These are phyloP conservation scores for Teleogryllus occipitalis DNA, from an alignment of 1,140 invertebrate genomes.

Conservation along the genomic window DNA sequence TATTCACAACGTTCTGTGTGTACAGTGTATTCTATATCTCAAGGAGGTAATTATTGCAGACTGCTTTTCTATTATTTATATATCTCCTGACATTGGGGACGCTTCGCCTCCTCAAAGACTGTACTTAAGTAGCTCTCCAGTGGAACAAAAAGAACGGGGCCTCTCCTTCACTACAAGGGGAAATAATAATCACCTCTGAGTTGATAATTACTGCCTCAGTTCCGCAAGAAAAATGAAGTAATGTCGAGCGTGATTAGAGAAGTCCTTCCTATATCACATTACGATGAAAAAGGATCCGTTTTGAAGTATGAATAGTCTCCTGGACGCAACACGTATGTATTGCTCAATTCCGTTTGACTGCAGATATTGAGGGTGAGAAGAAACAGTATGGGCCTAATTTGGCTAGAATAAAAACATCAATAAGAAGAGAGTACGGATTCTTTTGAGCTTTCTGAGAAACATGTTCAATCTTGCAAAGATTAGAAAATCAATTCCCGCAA, in stretches of 20 bases:
- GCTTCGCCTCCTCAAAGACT: no score
- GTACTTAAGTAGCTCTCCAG: no score
- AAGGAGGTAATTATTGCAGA: not conserved
- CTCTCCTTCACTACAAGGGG: not conserved
- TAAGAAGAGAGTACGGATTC: not conserved
- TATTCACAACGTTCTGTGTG: no score
- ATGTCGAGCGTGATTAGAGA: not conserved
- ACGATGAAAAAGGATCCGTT: not conserved
- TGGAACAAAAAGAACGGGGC: not conserved
- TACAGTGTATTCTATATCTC: no score
- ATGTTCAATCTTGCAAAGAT: not conserved
- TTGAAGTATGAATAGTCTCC: not conserved
- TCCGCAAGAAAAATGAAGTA: not conserved
- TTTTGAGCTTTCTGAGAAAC: not conserved
- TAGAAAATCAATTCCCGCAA: not conserved
- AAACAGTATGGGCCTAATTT: not conserved
- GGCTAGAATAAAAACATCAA: not conserved
- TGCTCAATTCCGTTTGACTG: not conserved
- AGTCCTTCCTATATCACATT: not conserved
- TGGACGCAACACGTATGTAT: not conserved
- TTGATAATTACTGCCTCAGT: not conserved
- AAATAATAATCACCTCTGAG: not conserved
- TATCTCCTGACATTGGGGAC: no score
- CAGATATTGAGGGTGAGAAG: not conserved
- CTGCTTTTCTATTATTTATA: not conserved